A percentile compares a stretch with the other conserved stretches of the same genome.
Conservation (phyloP, 2,113 vertebrate genomes). For the Nycticryphes semicollaris region DNA sequence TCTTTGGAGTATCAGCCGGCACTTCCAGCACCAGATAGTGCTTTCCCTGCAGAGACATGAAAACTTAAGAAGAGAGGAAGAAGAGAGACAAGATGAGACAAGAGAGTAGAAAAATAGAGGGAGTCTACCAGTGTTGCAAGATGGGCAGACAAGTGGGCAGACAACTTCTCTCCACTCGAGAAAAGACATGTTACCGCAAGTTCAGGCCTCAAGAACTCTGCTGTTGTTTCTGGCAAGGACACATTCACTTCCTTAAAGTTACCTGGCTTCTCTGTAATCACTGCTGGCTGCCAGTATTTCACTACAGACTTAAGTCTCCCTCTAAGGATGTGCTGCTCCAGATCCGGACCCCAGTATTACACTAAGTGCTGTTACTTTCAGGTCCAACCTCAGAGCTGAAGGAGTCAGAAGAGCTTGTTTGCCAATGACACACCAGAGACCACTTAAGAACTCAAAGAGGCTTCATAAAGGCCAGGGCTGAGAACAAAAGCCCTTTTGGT, state of each 20-base stretch:
- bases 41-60: neutral
- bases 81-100: neutral
- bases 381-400: neutral
- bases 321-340: neutral
- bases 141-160: neutral
- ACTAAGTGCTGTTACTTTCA: accelerated
- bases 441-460: neutral
- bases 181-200: neutral
- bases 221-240: neutral
- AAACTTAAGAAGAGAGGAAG: neutral
- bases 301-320: neutral
- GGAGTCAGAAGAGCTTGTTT: neutral
- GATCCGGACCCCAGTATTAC: accelerated
- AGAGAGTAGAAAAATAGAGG: neutral
- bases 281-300: neutral
- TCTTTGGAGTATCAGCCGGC: neutral
- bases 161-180: neutral
- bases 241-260: neutral
- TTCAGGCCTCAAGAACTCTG: neutral
- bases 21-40: neutral
- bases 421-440: neutral
- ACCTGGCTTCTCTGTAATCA: neutral
- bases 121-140: neutral
- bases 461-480: neutral
- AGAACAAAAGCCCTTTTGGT: conserved; percentile 6